phyloP scores from a whole-genome alignment of 2,888 invertebrate species.

The Copidosoma aretas region DNA sequence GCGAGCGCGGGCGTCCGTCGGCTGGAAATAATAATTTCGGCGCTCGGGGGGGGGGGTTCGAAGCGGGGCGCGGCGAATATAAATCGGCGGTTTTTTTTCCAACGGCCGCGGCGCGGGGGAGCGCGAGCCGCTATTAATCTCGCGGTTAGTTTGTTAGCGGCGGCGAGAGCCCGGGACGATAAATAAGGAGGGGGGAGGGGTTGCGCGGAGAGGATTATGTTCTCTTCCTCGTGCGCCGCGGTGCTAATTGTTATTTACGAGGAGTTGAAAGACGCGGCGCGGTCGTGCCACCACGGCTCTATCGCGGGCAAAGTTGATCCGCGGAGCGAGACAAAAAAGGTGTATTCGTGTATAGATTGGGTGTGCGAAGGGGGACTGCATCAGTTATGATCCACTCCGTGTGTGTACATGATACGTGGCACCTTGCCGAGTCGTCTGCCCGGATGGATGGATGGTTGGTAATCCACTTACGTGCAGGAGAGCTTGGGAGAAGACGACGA shows the following conservation, averaged over 20 bases:
- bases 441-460: too few species aligned
- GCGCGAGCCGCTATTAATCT: slow-evolving; percentile 52
- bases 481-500: too few species aligned
- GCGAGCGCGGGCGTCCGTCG: slow-evolving; percentile 17
- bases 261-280: slow-evolving; percentile 51
- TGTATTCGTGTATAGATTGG: too few species aligned
- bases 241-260: slow-evolving; percentile 59
- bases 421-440: too few species aligned
- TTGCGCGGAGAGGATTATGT: neutral
- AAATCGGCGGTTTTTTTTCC: slow-evolving; percentile 45
- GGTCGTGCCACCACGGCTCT: too few species aligned
- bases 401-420: too few species aligned
- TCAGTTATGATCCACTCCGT: too few species aligned
- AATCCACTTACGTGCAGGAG: too few species aligned
- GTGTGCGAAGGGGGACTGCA: too few species aligned
- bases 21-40: slow-evolving; percentile 11
- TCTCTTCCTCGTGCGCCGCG: slow-evolving; percentile 48
- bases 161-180: slow-evolving; percentile 46
- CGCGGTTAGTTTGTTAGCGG: slow-evolving; percentile 54
- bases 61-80: slow-evolving; percentile 1
- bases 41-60: neutral
- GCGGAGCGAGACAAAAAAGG: too few species aligned
- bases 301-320: too few species aligned
- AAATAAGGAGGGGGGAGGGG: slow-evolving; percentile 44
- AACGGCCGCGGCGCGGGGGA: slow-evolving; percentile 10